Conservation (phyloP, 2,797 vertebrate genomes). For the Channa striata region DNA sequence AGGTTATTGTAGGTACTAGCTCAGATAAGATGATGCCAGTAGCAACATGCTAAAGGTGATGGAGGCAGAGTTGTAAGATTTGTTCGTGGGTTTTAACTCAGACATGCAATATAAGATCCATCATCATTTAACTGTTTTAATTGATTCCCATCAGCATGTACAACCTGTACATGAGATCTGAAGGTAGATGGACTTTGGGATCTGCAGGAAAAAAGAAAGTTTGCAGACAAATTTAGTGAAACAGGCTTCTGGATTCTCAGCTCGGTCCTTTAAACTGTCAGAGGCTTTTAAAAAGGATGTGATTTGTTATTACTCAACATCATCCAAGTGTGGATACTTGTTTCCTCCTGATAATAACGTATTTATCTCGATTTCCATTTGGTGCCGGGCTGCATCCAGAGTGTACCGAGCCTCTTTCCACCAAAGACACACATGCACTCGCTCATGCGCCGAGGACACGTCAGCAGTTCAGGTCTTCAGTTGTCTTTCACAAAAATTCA, state of each 20-base stretch:
- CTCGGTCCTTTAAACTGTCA: constrained; percentile 1
- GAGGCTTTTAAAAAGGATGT: background rate
- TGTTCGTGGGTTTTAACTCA: no score
- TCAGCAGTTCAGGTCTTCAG: no score
- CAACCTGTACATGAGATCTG: no score
- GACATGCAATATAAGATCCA: no score
- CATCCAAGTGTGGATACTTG: background rate
- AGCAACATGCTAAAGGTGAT: no score
- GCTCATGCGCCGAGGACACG: background rate
- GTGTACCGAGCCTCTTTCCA: background rate
- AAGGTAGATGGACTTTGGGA: no score
- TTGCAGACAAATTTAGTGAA: background rate
- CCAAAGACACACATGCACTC: background rate
- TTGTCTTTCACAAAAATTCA: no score
- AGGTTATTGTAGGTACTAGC: no score
- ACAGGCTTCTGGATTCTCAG: background rate
- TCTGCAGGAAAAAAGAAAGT: background rate
- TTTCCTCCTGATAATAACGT: constrained; percentile 1
- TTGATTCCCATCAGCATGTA: no score
- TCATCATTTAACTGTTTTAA: no score
- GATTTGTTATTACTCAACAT: constrained; percentile 23
- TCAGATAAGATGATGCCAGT: no score
- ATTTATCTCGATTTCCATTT: constrained; percentile 13
- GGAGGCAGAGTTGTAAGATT: no score
- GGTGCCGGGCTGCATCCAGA: background rate